These are phyloP conservation scores for Heterodera schachtii DNA, from an alignment of 1,140 invertebrate genomes.

Conservation along the genomic window DNA sequence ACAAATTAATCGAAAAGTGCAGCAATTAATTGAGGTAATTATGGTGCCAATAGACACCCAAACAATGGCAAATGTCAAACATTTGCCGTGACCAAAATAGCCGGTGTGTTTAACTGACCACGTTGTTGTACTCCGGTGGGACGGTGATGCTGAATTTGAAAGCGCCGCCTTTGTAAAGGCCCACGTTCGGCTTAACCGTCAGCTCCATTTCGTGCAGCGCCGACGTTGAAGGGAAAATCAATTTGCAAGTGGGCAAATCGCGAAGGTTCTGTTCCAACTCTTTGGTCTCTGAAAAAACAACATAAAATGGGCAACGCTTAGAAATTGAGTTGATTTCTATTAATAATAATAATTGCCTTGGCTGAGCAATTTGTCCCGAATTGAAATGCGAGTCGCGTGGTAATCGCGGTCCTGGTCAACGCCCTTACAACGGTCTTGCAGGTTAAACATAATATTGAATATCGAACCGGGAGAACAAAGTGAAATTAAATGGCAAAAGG, in stretches of 20 bases:
- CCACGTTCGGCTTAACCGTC: conserved; percentile 81
- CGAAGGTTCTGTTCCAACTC: conserved; percentile 82
- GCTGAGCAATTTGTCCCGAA: conserved; percentile 81
- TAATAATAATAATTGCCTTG: conserved; percentile 71
- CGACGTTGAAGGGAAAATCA: conserved; percentile 78
- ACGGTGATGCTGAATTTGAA: conserved; percentile 84
- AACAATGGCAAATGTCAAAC: too few relatives aligned
- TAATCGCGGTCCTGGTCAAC: conserved; percentile 56
- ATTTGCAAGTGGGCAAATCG: conserved; percentile 76
- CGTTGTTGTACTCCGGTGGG: conserved; percentile 92
- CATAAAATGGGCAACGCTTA: too few relatives aligned
- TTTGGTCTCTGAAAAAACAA: conserved; percentile 74
- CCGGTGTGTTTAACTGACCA: conserved; percentile 71
- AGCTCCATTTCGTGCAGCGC: conserved; percentile 80
- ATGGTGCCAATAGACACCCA: too few relatives aligned
- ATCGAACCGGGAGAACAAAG: too few relatives aligned
- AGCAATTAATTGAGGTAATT: too few relatives aligned
- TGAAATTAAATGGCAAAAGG: too few relatives aligned
- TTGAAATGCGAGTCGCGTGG: conserved; percentile 72
- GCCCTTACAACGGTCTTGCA: conserved; percentile 67
- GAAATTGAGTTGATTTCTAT: not conserved
- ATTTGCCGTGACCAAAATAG: too few relatives aligned
- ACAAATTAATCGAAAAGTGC: conserved; percentile 17
- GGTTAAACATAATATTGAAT: conserved; percentile 73
- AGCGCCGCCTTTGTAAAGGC: conserved; percentile 82